These are phyloP conservation scores for Aleiodes alternator DNA, from an alignment of 2,888 invertebrate genomes.

Conservation along the genomic window DNA sequence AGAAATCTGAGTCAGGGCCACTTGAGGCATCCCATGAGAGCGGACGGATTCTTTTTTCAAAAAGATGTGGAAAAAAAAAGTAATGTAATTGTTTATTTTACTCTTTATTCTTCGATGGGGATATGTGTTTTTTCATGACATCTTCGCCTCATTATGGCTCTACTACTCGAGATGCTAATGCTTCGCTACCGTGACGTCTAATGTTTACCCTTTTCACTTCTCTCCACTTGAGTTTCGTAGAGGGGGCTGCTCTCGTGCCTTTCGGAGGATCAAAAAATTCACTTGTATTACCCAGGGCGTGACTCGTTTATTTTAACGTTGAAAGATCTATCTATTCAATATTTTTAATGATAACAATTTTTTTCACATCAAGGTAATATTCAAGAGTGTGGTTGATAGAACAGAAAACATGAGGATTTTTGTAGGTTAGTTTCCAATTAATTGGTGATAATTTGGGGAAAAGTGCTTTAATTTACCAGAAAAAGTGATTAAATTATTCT, in stretches of 20 bases:
- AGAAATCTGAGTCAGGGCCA: constrained; percentile 22
- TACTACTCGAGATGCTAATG: constrained; percentile 40
- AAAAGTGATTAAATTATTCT: too few species aligned
- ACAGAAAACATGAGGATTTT: too few species aligned
- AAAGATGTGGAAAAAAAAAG: neutral
- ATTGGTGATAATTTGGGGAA: too few species aligned
- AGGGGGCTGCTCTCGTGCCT: constrained; percentile 21
- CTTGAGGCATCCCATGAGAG: constrained; percentile 41
- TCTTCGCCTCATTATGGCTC: constrained; percentile 37
- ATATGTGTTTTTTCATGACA: constrained; percentile 37
- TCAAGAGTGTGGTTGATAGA: neutral
- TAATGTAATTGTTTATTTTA: neutral
- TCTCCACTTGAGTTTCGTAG: constrained; percentile 15
- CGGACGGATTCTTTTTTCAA: constrained; percentile 24
- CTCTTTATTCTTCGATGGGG: neutral
- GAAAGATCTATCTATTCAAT: constrained; percentile 24
- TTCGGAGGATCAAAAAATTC: constrained; percentile 1
- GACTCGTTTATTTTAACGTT: constrained; percentile 28
- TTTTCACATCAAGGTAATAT: neutral
- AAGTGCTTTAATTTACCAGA: too few species aligned
- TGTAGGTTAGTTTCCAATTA: too few species aligned
- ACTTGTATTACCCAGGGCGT: constrained; percentile 11
- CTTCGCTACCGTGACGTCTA: constrained; percentile 14
- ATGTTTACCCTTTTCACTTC: constrained; percentile 41
- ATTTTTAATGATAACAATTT: constrained; percentile 25